phyloP scores from a whole-genome alignment of 1,140 invertebrate genomes.

The Brachionus rotundiformis region DNA sequence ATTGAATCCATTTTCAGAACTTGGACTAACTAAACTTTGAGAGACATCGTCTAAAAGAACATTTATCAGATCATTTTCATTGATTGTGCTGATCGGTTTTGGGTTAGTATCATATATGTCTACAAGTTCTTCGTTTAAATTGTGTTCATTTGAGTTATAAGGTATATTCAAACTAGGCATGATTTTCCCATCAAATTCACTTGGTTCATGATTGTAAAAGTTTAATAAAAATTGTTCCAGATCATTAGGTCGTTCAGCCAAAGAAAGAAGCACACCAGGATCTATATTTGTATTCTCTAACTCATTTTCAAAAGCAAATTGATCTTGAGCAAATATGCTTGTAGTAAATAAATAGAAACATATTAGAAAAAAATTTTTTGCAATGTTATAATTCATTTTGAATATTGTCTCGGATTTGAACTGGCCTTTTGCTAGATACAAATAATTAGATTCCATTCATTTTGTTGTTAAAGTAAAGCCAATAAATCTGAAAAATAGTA shows the following conservation, averaged over 20 bases:
- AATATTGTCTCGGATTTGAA: neutral
- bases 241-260: neutral
- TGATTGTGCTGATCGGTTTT: neutral
- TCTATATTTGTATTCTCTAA: neutral
- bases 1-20: too few species aligned
- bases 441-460: constrained; percentile 20
- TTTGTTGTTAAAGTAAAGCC: neutral
- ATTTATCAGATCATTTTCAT: constrained; percentile 7
- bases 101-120: too few species aligned
- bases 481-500: neutral
- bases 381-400: neutral
- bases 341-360: neutral
- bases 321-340: neutral
- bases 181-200: too few species aligned
- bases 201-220: too few species aligned
- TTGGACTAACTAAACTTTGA: neutral
- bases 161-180: neutral
- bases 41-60: neutral
- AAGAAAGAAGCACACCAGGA: neutral
- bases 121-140: neutral
- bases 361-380: neutral
- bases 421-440: neutral
- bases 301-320: neutral
- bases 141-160: too few species aligned
- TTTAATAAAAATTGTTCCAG: neutral